Evolutionary conservation across 2,888 invertebrate genomes (phyloP).

Genomic region (Litoditis marina): DNA sequence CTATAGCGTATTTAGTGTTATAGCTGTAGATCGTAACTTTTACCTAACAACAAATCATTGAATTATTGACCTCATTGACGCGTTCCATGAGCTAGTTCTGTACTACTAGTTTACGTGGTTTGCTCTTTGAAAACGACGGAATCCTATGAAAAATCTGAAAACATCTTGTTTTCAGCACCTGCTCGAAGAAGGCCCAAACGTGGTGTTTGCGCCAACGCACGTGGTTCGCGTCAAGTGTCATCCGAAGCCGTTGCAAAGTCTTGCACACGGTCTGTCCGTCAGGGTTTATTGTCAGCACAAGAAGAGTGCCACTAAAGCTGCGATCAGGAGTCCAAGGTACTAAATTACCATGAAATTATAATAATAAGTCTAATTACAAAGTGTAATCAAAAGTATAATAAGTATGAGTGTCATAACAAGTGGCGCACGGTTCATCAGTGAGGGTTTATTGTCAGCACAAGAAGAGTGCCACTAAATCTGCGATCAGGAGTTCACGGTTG

Average conservation of each 20-base stretch:
- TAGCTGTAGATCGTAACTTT: no score
- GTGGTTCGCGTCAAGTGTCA: slow-evolving; percentile 46
- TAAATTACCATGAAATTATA: not conserved
- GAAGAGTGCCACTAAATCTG: slow-evolving; percentile 38
- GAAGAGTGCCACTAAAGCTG: slow-evolving; percentile 38
- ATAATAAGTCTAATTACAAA: not conserved
- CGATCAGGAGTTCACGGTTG: slow-evolving; percentile 44
- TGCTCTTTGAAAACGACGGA: no score
- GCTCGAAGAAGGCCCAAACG: slow-evolving; percentile 55
- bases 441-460: slow-evolving; percentile 45
- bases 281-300: slow-evolving; percentile 45
- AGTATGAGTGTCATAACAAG: not conserved
- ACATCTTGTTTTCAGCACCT: slow-evolving; percentile 48
- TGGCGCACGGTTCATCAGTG: slow-evolving; percentile 51
- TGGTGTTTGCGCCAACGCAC: slow-evolving; percentile 51
- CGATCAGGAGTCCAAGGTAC: slow-evolving; percentile 43
- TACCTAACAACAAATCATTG: no score
- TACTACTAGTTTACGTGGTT: no score
- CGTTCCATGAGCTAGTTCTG: no score
- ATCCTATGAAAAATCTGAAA: no score
- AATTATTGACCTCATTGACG: no score
- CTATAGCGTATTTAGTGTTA: no score
- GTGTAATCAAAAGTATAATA: no score
- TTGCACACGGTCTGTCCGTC: slow-evolving; percentile 51
- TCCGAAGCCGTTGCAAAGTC: slow-evolving; percentile 55